phyloP scores from a whole-genome alignment of 2,797 vertebrate species.

The Helarctos malayanus region DNA sequence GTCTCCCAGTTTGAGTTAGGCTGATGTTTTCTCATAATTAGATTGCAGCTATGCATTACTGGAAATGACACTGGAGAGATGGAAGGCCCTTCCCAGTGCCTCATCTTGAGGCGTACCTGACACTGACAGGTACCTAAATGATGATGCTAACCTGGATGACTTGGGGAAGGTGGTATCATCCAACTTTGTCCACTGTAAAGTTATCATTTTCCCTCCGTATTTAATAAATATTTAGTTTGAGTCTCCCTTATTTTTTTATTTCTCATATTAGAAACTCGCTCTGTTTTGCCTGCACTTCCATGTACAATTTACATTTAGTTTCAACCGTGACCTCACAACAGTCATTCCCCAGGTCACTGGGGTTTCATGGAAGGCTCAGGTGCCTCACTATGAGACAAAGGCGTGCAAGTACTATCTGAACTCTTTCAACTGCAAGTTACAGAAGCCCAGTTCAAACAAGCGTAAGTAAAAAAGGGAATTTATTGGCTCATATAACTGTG shows the following conservation, averaged over 20 bases:
- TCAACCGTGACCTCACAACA: neutral
- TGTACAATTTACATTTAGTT: neutral
- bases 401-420: neutral
- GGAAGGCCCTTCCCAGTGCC: neutral
- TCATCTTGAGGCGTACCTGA: neutral
- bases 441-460: neutral
- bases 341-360: neutral
- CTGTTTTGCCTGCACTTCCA: neutral
- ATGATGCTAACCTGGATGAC: neutral
- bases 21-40: neutral
- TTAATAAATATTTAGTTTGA: neutral
- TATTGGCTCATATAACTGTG: neutral
- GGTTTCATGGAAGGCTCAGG: neutral
- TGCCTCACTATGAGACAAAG: neutral
- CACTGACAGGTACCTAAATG: neutral
- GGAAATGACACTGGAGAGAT: neutral
- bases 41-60: neutral
- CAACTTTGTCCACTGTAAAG: neutral
- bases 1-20: neutral
- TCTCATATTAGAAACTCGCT: slow-evolving; percentile 5
- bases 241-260: neutral
- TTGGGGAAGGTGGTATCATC: neutral
- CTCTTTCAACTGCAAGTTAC: neutral
- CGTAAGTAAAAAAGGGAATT: neutral
- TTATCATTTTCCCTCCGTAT: neutral